A percentile compares a stretch with the other conserved stretches of the same genome.
Evolutionary conservation across 2,888 invertebrate species (phyloP).

Genomic region (Macrophya annulata): DNA sequence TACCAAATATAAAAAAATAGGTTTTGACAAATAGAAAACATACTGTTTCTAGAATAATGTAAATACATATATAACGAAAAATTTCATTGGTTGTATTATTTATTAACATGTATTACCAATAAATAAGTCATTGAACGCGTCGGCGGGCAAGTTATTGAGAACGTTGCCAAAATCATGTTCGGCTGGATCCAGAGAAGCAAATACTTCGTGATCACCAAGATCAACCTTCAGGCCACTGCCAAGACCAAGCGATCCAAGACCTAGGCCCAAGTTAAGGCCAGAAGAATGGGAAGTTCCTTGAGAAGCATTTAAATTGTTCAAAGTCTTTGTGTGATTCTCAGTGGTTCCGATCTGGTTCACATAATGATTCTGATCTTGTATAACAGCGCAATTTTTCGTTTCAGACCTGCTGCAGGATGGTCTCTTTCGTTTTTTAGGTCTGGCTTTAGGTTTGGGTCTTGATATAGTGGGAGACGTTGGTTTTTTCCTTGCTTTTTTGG

Average conservation of each 20-base stretch:
- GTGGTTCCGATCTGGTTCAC: constrained; percentile 68
- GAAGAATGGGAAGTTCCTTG: constrained; percentile 71
- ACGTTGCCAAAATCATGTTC: constrained; percentile 90
- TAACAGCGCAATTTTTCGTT: constrained; percentile 50
- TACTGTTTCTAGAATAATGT: constrained; percentile 43
- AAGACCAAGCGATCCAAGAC: constrained; percentile 66
- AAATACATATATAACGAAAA: constrained; percentile 53
- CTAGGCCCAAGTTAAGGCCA: constrained; percentile 74
- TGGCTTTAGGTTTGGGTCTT: constrained; percentile 79
- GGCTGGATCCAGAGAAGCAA: constrained; percentile 80
- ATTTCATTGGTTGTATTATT: constrained; percentile 49
- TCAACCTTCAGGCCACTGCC: constrained; percentile 75
- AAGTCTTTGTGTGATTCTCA: constrained; percentile 73
- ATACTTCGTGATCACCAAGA: constrained; percentile 77
- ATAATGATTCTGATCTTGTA: constrained; percentile 60
- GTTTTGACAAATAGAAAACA: constrained; percentile 45
- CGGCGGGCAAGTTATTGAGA: constrained; percentile 89
- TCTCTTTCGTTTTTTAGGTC: constrained; percentile 80
- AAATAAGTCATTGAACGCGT: constrained; percentile 92
- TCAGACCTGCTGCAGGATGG: constrained; percentile 59
- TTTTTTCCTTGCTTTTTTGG: constrained; percentile 86
- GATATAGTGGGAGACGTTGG: constrained; percentile 81
- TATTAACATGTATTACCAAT: constrained; percentile 81
- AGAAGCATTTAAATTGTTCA: constrained; percentile 75
- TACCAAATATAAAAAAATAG: constrained; percentile 23